phyloP scores from a whole-genome alignment of 2,888 invertebrate genomes.

The Sphaerophoria taeniata region DNA sequence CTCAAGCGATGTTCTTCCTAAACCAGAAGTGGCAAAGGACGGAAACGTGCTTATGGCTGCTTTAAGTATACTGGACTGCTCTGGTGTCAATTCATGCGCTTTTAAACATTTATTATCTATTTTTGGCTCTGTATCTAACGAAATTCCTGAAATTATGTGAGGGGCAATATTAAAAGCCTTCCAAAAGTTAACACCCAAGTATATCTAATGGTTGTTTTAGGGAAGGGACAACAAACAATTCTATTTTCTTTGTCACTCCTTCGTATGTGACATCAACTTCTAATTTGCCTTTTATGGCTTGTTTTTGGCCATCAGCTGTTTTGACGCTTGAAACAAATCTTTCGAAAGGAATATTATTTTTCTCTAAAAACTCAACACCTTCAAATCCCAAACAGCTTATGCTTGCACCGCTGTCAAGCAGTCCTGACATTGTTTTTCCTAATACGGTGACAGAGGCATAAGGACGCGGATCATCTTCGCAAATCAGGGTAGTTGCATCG shows the following conservation, averaged over 20 bases:
- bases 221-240: background rate
- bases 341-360: background rate
- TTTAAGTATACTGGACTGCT: constrained; percentile 7
- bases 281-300: constrained; percentile 9
- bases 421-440: constrained; percentile 1
- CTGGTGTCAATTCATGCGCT: constrained; percentile 4
- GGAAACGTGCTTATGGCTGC: constrained; percentile 13
- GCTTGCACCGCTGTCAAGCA: constrained; percentile 17
- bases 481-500: constrained; percentile 12
- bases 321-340: background rate
- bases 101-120: background rate
- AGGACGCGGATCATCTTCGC: constrained; percentile 14
- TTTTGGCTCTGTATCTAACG: background rate
- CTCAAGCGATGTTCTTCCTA: constrained; percentile 15
- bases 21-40: constrained; percentile 15
- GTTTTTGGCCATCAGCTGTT: constrained; percentile 29
- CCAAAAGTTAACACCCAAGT: constrained; percentile 12
- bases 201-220: background rate
- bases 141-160: constrained; percentile 1
- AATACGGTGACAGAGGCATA: constrained; percentile 10
- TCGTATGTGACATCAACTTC: background rate
- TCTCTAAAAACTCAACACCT: constrained; percentile 1
- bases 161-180: constrained; percentile 19
- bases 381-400: constrained; percentile 9
- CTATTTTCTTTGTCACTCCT: background rate